Evolutionary conservation across 2,113 vertebrate genomes (phyloP).

Genomic region (Catharus bicknelli): DNA sequence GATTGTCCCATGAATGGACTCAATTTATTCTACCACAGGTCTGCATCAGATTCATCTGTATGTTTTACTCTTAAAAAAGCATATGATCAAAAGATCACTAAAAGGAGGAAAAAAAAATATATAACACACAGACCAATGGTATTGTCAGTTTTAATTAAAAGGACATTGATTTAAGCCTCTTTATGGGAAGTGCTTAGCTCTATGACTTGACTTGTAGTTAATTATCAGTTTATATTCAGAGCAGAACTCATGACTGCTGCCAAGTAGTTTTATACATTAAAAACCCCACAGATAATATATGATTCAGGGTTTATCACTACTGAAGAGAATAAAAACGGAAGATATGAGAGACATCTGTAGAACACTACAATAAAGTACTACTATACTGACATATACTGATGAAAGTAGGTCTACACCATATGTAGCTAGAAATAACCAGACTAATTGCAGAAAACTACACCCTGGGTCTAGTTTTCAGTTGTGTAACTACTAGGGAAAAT

Average conservation of each 20-base stretch:
- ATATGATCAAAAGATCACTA: neutral
- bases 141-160: neutral
- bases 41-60: neutral
- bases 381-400: neutral
- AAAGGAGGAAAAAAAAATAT: neutral
- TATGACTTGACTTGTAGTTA: neutral
- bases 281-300: neutral
- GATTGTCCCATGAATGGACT: neutral
- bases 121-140: neutral
- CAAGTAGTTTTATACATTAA: neutral
- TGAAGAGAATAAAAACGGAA: neutral
- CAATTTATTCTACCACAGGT: neutral
- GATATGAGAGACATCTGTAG: neutral
- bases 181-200: neutral
- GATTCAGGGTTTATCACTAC: neutral
- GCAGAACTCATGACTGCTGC: neutral
- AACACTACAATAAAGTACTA: neutral
- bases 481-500: neutral
- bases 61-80: neutral
- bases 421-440: neutral
- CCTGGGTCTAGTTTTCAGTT: neutral
- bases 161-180: neutral
- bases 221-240: neutral
- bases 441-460: neutral
- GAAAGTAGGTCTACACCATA: neutral